These are phyloP conservation scores for Hexactinellida sp. DNA, from an alignment of 37 sponge, comb jelly and placozoan species.

Conservation along the genomic window DNA sequence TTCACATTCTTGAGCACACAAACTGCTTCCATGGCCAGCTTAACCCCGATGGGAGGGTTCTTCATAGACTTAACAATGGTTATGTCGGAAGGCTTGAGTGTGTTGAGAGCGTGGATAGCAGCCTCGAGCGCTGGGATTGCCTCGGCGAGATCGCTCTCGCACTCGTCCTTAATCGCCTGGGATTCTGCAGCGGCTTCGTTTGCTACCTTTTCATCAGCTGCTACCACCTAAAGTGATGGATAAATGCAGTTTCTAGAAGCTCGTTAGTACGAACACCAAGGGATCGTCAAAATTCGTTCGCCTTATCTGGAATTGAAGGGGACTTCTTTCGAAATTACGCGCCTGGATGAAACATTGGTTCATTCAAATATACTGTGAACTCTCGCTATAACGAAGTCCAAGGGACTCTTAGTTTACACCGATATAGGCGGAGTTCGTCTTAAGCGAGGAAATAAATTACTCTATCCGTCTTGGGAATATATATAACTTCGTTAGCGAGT, in stretches of 20 bases:
- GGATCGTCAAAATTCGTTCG: not conserved
- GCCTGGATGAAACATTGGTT: too few species aligned
- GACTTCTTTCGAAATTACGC: too few species aligned
- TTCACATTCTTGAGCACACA: constrained; percentile 86
- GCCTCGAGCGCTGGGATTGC: constrained; percentile 95
- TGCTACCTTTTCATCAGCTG: constrained; percentile 92
- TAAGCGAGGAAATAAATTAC: too few species aligned
- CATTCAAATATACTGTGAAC: not conserved
- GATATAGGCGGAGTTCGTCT: too few species aligned
- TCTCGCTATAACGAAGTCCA: too few species aligned
- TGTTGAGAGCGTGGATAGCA: constrained; percentile 88
- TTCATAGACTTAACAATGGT: constrained; percentile 94
- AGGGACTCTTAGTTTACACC: too few species aligned
- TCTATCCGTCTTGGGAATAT: too few species aligned
- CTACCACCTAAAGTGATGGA: constrained; percentile 83
- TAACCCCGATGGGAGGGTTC: constrained; percentile 82
- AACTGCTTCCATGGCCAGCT: constrained; percentile 92
- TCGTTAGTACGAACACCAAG: not conserved
- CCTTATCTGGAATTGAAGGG: too few species aligned
- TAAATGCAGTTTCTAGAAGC: too few species aligned
- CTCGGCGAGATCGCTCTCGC: constrained; percentile 90
- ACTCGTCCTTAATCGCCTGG: constrained; percentile 91
- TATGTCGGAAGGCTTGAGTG: constrained; percentile 92
- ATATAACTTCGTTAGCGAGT: too few species aligned
- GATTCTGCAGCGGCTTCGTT: constrained; percentile 83